Evolutionary conservation across 2,797 vertebrate genomes (phyloP).

Genomic region (Alcedo quadribrachys): DNA sequence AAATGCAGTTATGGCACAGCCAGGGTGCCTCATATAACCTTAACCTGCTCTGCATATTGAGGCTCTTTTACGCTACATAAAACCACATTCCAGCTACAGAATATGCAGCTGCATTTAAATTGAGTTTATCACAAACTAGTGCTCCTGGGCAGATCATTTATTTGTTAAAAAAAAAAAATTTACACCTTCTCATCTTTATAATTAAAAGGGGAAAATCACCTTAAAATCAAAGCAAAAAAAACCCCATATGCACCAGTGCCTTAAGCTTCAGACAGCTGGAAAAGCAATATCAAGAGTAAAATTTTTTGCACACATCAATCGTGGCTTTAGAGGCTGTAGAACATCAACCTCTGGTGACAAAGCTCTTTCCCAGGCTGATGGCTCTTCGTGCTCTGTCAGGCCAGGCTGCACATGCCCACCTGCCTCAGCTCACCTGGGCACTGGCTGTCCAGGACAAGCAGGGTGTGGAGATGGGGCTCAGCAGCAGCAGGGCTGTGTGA

Average conservation of each 20-base stretch:
- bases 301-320: background rate
- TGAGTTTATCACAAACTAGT: background rate
- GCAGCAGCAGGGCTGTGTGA: background rate
- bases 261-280: background rate
- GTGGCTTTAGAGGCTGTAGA: background rate
- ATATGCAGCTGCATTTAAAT: background rate
- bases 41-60: background rate
- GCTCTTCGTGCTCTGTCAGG: background rate
- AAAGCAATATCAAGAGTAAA: background rate
- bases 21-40: background rate
- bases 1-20: background rate
- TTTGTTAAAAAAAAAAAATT: background rate
- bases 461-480: rapidly evolving
- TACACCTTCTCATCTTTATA: background rate
- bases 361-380: background rate
- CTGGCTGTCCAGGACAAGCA: rapidly evolving
- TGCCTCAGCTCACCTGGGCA: background rate
- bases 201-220: background rate
- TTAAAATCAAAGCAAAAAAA: background rate
- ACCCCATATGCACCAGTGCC: background rate
- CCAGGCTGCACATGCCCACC: background rate
- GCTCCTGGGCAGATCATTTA: background rate
- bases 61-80: background rate
- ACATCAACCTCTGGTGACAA: background rate
- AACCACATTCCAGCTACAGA: background rate